phyloP scores from a whole-genome alignment of 2,888 invertebrate genomes.

The Trachelus stipa region DNA sequence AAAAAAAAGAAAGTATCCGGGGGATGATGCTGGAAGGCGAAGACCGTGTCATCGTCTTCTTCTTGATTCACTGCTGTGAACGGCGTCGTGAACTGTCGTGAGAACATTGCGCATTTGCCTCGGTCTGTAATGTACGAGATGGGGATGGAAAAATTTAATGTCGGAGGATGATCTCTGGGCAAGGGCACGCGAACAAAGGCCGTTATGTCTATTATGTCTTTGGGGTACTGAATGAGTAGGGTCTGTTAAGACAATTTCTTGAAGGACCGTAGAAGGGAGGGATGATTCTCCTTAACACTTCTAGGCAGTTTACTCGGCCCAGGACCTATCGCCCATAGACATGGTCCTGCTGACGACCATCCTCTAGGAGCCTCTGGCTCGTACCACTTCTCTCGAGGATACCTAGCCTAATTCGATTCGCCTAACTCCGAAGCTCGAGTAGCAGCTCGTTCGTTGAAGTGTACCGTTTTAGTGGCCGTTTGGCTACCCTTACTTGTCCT shows the following conservation, averaged over 20 bases:
- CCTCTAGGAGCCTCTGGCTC: neutral
- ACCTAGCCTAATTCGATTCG: slow-evolving; percentile 6
- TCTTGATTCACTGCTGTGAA: neutral
- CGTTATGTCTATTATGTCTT: neutral
- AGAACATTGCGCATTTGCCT: neutral
- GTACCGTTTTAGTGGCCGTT: slow-evolving; percentile 6
- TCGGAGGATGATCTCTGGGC: neutral
- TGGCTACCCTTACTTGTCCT: neutral
- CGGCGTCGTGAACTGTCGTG: neutral
- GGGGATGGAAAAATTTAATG: neutral
- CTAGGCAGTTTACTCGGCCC: neutral
- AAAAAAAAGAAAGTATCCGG: neutral
- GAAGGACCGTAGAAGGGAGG: neutral
- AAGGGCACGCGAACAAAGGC: slow-evolving; percentile 36
- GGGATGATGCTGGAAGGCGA: neutral
- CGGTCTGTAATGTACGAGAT: neutral
- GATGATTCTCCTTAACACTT: neutral
- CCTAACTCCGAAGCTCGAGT: slow-evolving; percentile 3
- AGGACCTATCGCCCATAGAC: neutral
- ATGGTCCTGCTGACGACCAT: neutral
- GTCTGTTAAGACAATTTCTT: slow-evolving; percentile 6
- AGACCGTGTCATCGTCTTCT: neutral
- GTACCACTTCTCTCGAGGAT: slow-evolving; percentile 1
- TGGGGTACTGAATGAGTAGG: neutral
- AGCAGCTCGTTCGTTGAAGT: slow-evolving; percentile 5